Percentiles rank a stretch among this genome's conserved stretches.
These are phyloP conservation scores for Aphelocoma californica DNA, from an alignment of 2,797 vertebrate species.

Conservation along the genomic window DNA sequence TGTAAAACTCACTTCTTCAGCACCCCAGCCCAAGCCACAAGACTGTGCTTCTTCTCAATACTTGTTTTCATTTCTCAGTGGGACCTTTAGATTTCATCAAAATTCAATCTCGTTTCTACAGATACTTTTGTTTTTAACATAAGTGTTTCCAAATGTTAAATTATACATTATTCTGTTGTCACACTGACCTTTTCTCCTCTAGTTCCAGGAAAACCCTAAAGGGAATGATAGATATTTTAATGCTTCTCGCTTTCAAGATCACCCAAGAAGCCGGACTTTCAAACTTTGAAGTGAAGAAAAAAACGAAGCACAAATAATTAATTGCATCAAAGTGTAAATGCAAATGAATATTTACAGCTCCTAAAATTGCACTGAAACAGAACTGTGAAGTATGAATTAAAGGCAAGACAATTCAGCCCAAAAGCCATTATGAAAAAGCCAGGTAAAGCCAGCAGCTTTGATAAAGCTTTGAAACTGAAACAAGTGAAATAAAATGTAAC, in stretches of 20 bases:
- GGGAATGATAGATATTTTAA: constrained; percentile 62
- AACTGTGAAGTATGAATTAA: neutral
- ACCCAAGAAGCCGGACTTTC: constrained; percentile 7
- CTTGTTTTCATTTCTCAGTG: neutral
- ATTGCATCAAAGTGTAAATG: neutral
- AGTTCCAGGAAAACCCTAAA: constrained; percentile 91
- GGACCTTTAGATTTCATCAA: neutral
- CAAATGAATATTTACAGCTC: constrained; percentile 19
- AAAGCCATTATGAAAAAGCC: constrained; percentile 32
- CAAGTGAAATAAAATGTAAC: neutral
- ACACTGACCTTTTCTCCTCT: constrained; percentile 95
- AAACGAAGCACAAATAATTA: constrained; percentile 25
- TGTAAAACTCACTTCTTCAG: neutral
- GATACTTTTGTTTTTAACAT: neutral
- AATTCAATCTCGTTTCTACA: neutral
- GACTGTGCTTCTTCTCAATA: neutral
- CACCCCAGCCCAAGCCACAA: neutral
- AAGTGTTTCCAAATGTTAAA: neutral
- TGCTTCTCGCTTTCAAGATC: neutral
- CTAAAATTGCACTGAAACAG: constrained; percentile 10
- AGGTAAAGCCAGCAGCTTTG: constrained; percentile 9
- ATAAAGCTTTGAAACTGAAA: constrained; percentile 2
- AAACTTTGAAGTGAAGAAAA: constrained; percentile 28
- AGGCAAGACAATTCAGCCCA: constrained; percentile 27
- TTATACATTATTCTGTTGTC: neutral